Evolutionary conservation across 2,888 invertebrate species (phyloP).

Genomic region (Lordiphosa andalusiaca): DNA sequence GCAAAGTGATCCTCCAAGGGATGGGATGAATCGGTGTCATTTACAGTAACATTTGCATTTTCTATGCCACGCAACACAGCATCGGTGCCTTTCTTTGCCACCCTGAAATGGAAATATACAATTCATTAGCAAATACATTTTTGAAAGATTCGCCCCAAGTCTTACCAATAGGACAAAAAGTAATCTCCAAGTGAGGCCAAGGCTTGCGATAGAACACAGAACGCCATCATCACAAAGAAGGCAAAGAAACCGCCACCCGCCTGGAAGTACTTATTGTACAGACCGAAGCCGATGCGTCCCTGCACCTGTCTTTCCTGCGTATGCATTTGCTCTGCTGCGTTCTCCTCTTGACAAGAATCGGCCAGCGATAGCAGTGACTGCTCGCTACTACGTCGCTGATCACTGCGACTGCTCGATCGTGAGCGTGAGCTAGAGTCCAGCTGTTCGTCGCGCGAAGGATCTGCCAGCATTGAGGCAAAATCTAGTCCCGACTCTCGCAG

Average conservation of each 20-base stretch:
- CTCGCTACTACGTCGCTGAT: conserved; percentile 77
- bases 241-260: conserved; percentile 86
- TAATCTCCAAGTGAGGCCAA: conserved; percentile 88
- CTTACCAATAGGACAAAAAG: conserved; percentile 87
- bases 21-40: conserved; percentile 32
- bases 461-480: conserved; percentile 87
- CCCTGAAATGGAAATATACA: conserved; percentile 29
- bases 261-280: conserved; percentile 86
- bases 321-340: conserved; percentile 64
- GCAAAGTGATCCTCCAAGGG: conserved; percentile 45
- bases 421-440: conserved; percentile 55
- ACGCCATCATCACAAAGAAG: conserved; percentile 83
- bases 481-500: conserved; percentile 88
- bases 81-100: conserved; percentile 56
- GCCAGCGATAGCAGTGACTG: conserved; percentile 81
- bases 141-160: not conserved
- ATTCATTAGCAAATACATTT: not conserved
- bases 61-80: conserved; percentile 27
- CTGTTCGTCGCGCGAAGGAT: conserved; percentile 80
- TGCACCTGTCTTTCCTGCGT: conserved; percentile 83
- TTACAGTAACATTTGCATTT: conserved; percentile 16
- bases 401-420: conserved; percentile 60
- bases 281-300: conserved; percentile 83
- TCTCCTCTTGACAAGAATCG: conserved; percentile 81
- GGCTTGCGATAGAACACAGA: conserved; percentile 85